These are phyloP conservation scores for Synanthedon andrenaeformis DNA, from an alignment of 2,888 invertebrate genomes.

Conservation along the genomic window DNA sequence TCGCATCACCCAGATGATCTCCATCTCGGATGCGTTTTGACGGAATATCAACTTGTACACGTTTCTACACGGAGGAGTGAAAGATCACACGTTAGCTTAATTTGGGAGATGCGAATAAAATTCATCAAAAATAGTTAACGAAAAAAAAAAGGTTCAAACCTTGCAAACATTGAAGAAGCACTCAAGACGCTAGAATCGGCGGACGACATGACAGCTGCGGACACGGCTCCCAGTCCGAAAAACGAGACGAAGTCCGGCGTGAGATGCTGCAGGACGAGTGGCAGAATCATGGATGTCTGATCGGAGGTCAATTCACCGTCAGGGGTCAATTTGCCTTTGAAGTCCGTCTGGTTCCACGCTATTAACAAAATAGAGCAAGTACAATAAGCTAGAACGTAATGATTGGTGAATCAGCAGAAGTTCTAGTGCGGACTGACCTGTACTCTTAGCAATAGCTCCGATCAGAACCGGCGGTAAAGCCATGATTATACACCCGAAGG, in stretches of 20 bases:
- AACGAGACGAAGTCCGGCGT: conserved; percentile 97
- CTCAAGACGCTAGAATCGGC: conserved; percentile 98
- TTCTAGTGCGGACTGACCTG: conserved; percentile 70
- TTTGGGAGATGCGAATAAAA: too few species aligned
- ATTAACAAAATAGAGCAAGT: conserved; percentile 3
- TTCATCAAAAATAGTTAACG: too few species aligned
- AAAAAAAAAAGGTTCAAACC: conserved; percentile 15
- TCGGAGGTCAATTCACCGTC: conserved; percentile 77
- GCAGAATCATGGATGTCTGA: conserved; percentile 94
- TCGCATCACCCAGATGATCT: conserved; percentile 97
- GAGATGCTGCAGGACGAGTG: conserved; percentile 95
- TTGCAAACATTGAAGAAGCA: conserved; percentile 98
- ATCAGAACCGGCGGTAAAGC: conserved; percentile 97
- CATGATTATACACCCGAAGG: conserved; percentile 95
- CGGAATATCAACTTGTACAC: conserved; percentile 97
- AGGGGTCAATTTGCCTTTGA: conserved; percentile 72
- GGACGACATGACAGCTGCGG: conserved; percentile 99
- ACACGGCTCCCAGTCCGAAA: conserved; percentile 97
- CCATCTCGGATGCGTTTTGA: conserved; percentile 96
- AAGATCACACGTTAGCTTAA: neutral
- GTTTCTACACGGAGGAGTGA: conserved; percentile 72
- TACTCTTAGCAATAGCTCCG: conserved; percentile 96
- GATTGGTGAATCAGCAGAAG: too few species aligned
- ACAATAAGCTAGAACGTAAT: neutral
- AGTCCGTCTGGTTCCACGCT: conserved; percentile 97